Percentiles rank a stretch among this genome's conserved stretches.
Evolutionary conservation across 2,113 vertebrate species (phyloP).

Genomic region (Vimba vimba): DNA sequence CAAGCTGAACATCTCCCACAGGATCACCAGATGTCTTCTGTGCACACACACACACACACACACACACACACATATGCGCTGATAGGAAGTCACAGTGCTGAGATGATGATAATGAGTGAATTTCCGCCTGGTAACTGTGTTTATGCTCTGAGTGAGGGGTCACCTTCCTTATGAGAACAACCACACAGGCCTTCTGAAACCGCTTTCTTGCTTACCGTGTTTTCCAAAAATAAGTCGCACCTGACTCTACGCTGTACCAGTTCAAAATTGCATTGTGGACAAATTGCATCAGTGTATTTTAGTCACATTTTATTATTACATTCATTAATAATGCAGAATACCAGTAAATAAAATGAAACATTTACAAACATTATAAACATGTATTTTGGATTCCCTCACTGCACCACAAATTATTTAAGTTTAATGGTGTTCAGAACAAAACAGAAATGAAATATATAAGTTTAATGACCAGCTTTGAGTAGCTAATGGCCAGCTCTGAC

Average conservation of each 20-base stretch:
- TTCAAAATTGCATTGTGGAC: background rate
- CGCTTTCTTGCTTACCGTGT: background rate
- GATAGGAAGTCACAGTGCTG: constrained; percentile 45
- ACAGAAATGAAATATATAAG: background rate
- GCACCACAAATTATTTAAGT: background rate
- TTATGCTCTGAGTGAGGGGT: constrained; percentile 45
- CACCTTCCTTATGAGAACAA: constrained; percentile 52
- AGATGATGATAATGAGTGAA: constrained; percentile 44
- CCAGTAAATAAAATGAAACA: background rate
- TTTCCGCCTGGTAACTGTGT: constrained; percentile 45
- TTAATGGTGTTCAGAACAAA: background rate
- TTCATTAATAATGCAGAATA: background rate
- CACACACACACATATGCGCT: background rate
- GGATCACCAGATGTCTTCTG: constrained; percentile 54
- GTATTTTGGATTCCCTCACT: background rate
- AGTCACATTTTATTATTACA: background rate
- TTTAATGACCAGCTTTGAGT: too few species aligned
- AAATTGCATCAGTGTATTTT: too few species aligned
- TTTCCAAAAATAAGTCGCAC: background rate
- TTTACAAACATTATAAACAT: background rate
- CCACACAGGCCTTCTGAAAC: constrained; percentile 36
- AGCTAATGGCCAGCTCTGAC: too few species aligned
- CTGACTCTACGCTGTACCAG: background rate
- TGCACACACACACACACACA: constrained; percentile 24
- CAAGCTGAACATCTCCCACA: constrained; percentile 56